These are phyloP conservation scores for Temnothorax rugatulus DNA, from an alignment of 2,888 invertebrate species.

Conservation along the genomic window DNA sequence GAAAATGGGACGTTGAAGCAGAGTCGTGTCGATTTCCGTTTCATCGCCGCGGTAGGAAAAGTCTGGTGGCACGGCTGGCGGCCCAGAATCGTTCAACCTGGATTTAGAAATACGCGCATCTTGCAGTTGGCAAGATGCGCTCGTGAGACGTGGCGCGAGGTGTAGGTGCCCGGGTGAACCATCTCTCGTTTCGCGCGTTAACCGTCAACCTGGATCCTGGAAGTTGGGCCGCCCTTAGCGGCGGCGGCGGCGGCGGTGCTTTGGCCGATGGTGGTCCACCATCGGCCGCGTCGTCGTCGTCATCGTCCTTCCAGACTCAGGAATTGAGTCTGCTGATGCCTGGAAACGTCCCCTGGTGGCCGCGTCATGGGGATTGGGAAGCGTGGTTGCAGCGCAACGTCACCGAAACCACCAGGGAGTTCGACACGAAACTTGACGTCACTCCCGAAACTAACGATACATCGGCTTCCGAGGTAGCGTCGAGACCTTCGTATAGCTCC, in stretches of 20 bases:
- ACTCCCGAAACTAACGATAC: constrained; percentile 81
- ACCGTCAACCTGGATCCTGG: constrained; percentile 69
- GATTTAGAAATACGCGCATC: constrained; percentile 76
- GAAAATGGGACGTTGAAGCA: constrained; percentile 10
- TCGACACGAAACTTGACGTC: constrained; percentile 78
- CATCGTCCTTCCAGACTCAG: constrained; percentile 59
- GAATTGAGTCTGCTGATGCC: constrained; percentile 68
- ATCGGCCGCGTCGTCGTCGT: constrained; percentile 71
- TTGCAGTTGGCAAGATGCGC: constrained; percentile 73
- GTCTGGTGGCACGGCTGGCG: constrained; percentile 40
- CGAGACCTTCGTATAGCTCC: constrained; percentile 41
- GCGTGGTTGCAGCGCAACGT: constrained; percentile 77
- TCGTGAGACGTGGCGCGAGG: constrained; percentile 49
- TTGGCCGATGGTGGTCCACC: constrained; percentile 61
- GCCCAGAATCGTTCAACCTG: constrained; percentile 74
- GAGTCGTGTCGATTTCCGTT: constrained; percentile 13
- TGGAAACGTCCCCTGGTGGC: constrained; percentile 72
- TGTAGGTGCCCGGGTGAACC: constrained; percentile 28
- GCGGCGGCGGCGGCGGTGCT: constrained; percentile 60
- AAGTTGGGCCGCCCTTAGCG: constrained; percentile 57
- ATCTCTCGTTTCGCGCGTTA: neutral
- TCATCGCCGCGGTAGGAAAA: constrained; percentile 18
- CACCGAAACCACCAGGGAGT: constrained; percentile 44
- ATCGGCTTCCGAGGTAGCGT: constrained; percentile 80
- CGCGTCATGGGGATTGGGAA: constrained; percentile 76